Conservation (phyloP, 2,113 vertebrate genomes). For the Burhinus oedicnemus region DNA sequence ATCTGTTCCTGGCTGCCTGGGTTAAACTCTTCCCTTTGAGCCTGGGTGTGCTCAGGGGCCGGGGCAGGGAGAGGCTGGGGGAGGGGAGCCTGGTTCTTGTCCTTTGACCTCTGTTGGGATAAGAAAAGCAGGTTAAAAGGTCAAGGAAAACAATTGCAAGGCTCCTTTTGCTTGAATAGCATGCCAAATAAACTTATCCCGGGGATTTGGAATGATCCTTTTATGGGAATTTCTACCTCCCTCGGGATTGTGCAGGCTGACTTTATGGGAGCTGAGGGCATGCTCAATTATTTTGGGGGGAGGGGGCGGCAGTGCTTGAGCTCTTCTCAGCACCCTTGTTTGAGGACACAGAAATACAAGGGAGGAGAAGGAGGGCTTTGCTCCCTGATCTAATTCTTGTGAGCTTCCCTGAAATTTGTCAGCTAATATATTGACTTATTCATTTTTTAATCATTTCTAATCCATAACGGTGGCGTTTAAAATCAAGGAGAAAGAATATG, state of each 20-base stretch:
- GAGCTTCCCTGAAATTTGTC: neutral
- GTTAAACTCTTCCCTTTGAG: neutral
- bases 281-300: neutral
- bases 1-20: neutral
- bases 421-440: neutral
- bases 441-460: neutral
- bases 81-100: neutral
- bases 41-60: neutral
- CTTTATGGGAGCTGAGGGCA: neutral
- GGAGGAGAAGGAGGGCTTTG: neutral
- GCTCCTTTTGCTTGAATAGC: constrained; percentile 8
- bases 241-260: neutral
- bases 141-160: constrained; percentile 46
- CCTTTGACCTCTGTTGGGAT: constrained; percentile 12
- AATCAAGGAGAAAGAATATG: neutral
- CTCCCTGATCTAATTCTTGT: neutral
- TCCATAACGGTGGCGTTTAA: neutral
- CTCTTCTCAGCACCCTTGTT: neutral
- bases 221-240: constrained; percentile 31
- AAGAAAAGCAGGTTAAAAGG: constrained; percentile 53
- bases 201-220: constrained; percentile 19
- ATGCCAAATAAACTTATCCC: constrained; percentile 21
- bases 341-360: neutral
- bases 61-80: neutral
- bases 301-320: neutral